Base-by-base conservation (phyloP, 1,140 invertebrate genomes). In the Dendroctonus valens region DNA sequence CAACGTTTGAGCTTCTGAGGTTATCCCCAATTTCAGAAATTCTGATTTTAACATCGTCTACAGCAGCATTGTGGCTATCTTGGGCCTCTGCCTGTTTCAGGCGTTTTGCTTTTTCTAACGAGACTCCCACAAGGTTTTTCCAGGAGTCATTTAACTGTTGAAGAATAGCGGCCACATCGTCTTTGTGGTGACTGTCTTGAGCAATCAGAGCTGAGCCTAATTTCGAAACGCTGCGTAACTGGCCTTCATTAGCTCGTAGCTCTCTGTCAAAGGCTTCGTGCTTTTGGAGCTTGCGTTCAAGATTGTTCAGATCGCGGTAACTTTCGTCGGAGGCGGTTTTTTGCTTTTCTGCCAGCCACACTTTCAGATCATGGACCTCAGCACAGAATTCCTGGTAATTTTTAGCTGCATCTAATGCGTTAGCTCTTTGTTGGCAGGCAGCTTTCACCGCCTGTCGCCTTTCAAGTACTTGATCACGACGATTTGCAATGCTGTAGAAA, bases 191-290 rank as follows among this genome's bases (percentile, higher is more conserved):
- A 77, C 91, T 91, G 44, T 86, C 84, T 68, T 88, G 85, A 0
- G 84, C 84, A 64, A 91, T 87, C 14, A 92, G 73, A 11, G 83
- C 84, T 75, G 89, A 83, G 5, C 89, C 91, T 53, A 86, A 81
- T 73, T 92, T 93, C 69, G 94, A 94, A 5, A 96, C 89, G 49
- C 87, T 87, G 44, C 91, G 79, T 8, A 97, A 79, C 75, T 94
- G 91, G 11, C 92, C 92, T 79, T 95, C 92, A 77, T 97, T 97
- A 0, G 94, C 91, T 44, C 92, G 84, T 6, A 99, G 78, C 77
- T 99, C 97, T 14, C 96, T 83, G 75, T 98, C 95, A 77, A 99
- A 98, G 0, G 96, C 97, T 79, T 98, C 95, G 76, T 99, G 97
- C 76, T 98, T 98, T 78, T 98, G 94, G 3, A 98, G 80, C 78